Evolutionary conservation across 2,888 invertebrate genomes (phyloP).

Genomic region (Antitype chi): DNA sequence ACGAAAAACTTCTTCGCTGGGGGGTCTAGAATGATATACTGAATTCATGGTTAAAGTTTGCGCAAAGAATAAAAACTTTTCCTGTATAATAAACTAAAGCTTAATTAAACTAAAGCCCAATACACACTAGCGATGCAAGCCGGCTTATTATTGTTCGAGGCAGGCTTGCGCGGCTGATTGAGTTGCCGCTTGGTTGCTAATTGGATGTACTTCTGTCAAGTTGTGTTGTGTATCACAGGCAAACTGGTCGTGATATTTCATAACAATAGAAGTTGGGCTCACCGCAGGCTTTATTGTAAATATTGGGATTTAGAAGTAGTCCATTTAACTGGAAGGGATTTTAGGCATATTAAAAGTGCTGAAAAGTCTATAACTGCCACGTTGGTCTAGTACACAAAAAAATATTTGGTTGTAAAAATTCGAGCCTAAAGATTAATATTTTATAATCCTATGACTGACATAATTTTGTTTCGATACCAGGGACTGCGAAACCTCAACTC

Average conservation of each 20-base stretch:
- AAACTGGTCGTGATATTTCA: neutral
- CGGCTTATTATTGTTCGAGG: constrained; percentile 9
- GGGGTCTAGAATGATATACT: too few species aligned
- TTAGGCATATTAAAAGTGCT: neutral
- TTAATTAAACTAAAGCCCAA: neutral
- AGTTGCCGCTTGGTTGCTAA: constrained; percentile 27
- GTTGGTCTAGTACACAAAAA: too few species aligned
- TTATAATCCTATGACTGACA: neutral
- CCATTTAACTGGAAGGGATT: neutral
- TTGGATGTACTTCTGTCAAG: constrained; percentile 33
- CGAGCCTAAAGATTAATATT: neutral
- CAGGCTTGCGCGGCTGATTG: constrained; percentile 19
- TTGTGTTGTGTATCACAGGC: neutral
- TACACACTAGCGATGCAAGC: neutral
- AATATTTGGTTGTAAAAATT: neutral
- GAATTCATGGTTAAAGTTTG: too few species aligned
- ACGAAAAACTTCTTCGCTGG: too few species aligned
- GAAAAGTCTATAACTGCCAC: neutral
- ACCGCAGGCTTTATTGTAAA: neutral
- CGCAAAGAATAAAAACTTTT: too few species aligned
- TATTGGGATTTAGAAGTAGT: neutral
- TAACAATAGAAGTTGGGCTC: neutral
- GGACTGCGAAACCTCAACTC: constrained; percentile 97
- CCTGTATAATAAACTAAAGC: neutral
- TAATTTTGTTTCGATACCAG: constrained; percentile 83